These are phyloP conservation scores for Orthosia incerta DNA, from an alignment of 2,888 invertebrate species.

Conservation along the genomic window DNA sequence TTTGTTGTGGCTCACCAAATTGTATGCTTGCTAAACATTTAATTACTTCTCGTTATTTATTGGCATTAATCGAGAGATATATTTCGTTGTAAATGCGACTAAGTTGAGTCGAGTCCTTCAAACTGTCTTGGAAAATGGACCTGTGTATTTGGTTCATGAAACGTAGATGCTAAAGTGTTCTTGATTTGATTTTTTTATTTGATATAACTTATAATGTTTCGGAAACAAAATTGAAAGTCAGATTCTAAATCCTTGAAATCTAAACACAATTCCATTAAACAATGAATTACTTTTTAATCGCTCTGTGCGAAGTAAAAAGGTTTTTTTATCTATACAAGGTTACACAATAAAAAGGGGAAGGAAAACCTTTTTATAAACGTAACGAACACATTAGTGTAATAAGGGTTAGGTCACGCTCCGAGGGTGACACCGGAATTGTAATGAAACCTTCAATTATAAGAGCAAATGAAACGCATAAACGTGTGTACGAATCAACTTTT, in stretches of 20 bases:
- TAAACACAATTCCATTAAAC: constrained; percentile 39
- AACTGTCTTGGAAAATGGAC: not conserved
- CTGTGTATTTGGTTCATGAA: too few relatives aligned
- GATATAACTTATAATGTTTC: not conserved
- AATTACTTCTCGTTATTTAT: too few relatives aligned
- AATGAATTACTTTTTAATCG: constrained; percentile 49
- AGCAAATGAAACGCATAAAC: constrained; percentile 61
- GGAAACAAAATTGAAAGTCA: constrained; percentile 8
- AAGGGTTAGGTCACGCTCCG: constrained; percentile 75
- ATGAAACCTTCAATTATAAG: constrained; percentile 73
- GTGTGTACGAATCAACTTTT: constrained; percentile 8
- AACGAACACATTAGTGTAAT: constrained; percentile 80
- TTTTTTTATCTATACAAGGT: constrained; percentile 21
- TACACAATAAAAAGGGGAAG: constrained; percentile 42
- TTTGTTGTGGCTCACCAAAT: too few relatives aligned
- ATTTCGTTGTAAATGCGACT: not conserved
- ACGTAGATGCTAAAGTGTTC: not conserved
- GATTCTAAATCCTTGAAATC: constrained; percentile 16
- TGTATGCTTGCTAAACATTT: too few relatives aligned
- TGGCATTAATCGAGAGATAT: not conserved
- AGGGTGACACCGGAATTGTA: constrained; percentile 73
- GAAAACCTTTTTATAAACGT: constrained; percentile 62
- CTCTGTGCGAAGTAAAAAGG: constrained; percentile 38
- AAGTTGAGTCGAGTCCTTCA: not conserved
- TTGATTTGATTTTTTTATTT: not conserved